These are phyloP conservation scores for Apotomis capreana DNA, from an alignment of 2,888 invertebrate genomes.

Conservation along the genomic window DNA sequence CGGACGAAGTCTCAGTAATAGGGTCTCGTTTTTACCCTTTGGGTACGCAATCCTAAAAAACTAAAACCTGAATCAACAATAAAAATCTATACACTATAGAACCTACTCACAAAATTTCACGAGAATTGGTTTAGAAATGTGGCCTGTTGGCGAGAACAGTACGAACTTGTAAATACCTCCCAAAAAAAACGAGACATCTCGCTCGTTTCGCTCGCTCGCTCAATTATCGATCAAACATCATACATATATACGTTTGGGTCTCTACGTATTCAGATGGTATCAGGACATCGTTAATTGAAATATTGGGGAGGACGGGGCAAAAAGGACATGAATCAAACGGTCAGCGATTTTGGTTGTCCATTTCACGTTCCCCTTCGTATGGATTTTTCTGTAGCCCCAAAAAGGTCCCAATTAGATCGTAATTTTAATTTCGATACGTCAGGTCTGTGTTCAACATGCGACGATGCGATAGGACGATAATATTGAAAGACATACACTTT, in stretches of 20 bases:
- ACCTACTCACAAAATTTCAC: too few relatives aligned
- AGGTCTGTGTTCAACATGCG: background rate
- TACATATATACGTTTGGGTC: background rate
- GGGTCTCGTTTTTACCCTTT: too few relatives aligned
- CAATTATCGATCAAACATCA: background rate
- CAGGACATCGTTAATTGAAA: constrained; percentile 46
- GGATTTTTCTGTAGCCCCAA: constrained; percentile 42
- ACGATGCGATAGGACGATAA: background rate
- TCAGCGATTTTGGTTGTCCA: constrained; percentile 50
- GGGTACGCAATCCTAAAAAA: too few relatives aligned
- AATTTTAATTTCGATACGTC: background rate
- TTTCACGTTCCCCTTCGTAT: constrained; percentile 41
- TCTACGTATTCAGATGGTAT: constrained; percentile 30
- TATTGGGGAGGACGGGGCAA: constrained; percentile 42
- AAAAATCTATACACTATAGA: too few relatives aligned
- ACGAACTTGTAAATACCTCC: too few relatives aligned
- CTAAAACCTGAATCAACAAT: too few relatives aligned
- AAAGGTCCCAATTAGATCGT: background rate
- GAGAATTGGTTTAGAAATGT: too few relatives aligned
- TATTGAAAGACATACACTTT: too few relatives aligned
- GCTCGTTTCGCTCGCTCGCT: too few relatives aligned
- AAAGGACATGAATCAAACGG: constrained; percentile 49
- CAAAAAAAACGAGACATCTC: too few relatives aligned
- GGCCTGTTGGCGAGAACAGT: too few relatives aligned
- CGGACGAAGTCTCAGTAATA: too few relatives aligned